Evolutionary conservation across 2,113 vertebrate genomes (phyloP).

Genomic region (Indri indri): DNA sequence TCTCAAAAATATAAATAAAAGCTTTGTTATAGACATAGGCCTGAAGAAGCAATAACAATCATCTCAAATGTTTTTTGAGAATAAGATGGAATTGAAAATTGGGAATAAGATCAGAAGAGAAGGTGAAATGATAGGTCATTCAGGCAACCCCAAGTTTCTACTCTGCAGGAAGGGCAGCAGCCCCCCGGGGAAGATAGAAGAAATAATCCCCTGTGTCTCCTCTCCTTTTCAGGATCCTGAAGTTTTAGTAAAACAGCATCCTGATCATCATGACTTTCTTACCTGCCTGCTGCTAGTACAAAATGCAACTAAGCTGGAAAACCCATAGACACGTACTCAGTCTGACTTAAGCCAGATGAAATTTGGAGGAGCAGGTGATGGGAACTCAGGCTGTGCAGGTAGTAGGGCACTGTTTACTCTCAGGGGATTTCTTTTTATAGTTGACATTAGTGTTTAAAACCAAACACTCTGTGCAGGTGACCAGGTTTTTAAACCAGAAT

Average conservation of each 20-base stretch:
- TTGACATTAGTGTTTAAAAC: constrained; percentile 29
- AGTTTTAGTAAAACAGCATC: background rate
- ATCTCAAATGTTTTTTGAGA: background rate
- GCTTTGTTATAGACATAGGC: background rate
- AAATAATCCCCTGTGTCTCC: background rate
- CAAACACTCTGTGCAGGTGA: background rate
- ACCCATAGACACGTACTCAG: background rate
- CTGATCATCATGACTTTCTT: background rate
- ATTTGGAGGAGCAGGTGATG: background rate
- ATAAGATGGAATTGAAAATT: background rate
- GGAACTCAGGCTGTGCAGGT: background rate
- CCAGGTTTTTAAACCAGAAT: constrained; percentile 45
- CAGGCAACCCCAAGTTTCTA: background rate
- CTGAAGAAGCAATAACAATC: background rate
- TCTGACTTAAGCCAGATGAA: background rate
- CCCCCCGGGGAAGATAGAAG: background rate
- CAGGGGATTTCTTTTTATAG: background rate
- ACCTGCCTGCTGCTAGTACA: background rate
- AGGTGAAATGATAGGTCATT: background rate
- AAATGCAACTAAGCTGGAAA: background rate
- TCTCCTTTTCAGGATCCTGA: background rate
- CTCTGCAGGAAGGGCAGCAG: background rate
- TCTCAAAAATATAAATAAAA: background rate
- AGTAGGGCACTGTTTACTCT: background rate
- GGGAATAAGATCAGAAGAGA: background rate